Conservation (phyloP, 2,797 vertebrate genomes). For the Peromyscus melanophrys region DNA sequence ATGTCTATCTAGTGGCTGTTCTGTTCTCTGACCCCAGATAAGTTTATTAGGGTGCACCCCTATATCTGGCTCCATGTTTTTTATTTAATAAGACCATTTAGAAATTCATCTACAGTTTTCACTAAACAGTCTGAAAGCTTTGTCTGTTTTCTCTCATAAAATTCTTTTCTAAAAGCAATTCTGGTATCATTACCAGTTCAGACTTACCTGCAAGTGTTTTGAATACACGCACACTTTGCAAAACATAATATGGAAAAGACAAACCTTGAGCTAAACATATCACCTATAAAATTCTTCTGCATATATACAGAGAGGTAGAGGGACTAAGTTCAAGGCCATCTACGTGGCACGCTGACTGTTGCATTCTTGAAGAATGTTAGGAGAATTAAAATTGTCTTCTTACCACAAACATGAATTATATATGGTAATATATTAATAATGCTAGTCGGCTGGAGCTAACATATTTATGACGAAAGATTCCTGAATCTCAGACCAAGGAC, state of each 20-base stretch:
- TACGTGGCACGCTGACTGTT: neutral
- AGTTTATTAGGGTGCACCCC: no score
- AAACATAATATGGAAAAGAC: neutral
- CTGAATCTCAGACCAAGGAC: neutral
- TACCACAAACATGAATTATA: neutral
- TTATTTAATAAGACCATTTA: no score
- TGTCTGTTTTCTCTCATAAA: neutral
- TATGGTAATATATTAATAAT: neutral
- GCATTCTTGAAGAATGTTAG: neutral
- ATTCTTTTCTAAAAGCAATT: neutral
- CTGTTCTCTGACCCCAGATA: no score
- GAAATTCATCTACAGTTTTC: neutral
- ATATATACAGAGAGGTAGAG: neutral
- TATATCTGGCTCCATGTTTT: no score
- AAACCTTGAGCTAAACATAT: neutral
- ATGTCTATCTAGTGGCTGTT: no score
- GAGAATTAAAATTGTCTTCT: neutral
- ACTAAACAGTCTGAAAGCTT: neutral
- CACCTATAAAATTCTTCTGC: neutral
- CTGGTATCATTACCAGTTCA: neutral
- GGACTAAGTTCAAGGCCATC: neutral
- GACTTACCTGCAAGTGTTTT: neutral
- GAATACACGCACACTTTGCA: neutral
- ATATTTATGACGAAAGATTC: neutral
- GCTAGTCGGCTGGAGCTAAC: neutral